These are phyloP conservation scores for Lordiphosa stackelbergi DNA, from an alignment of 1,140 invertebrate genomes.

Conservation along the genomic window DNA sequence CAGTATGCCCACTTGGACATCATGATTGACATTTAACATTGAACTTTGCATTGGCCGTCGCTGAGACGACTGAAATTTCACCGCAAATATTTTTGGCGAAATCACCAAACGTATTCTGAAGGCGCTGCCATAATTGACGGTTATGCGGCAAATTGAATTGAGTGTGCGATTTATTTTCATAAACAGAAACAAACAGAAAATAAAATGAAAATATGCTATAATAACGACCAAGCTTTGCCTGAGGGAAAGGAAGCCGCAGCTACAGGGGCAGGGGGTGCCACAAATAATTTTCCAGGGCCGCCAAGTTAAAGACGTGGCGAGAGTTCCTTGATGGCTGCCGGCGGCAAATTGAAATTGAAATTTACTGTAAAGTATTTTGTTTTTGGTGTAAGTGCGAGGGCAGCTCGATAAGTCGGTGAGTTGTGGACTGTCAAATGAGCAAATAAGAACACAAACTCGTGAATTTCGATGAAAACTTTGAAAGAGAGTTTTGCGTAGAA, in stretches of 20 bases:
- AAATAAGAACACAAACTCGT: no score
- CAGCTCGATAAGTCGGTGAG: no score
- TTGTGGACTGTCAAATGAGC: no score
- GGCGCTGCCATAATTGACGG: conserved; percentile 38
- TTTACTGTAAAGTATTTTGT: conserved; percentile 28
- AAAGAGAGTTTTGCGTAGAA: no score
- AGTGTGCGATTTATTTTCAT: conserved; percentile 16
- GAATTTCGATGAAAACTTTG: no score
- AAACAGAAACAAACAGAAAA: background rate
- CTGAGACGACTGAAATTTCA: conserved; percentile 22
- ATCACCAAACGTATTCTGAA: conserved; percentile 14
- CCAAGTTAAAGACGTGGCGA: conserved; percentile 11
- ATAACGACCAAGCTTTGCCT: conserved; percentile 2
- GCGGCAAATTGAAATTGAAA: conserved; percentile 52
- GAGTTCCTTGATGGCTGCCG: conserved; percentile 27
- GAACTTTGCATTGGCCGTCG: conserved; percentile 52
- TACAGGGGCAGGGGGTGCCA: conserved; percentile 10
- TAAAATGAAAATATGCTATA: conserved; percentile 15
- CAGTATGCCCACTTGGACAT: conserved; percentile 22
- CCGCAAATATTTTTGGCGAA: conserved; percentile 30
- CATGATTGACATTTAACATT: conserved; percentile 69
- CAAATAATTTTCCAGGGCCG: conserved; percentile 22
- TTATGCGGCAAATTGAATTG: conserved; percentile 31
- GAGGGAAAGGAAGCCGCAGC: conserved; percentile 6
- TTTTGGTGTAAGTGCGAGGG: conserved; percentile 1